phyloP scores from a whole-genome alignment of 2,888 invertebrate species.

The Sesia apiformis region DNA sequence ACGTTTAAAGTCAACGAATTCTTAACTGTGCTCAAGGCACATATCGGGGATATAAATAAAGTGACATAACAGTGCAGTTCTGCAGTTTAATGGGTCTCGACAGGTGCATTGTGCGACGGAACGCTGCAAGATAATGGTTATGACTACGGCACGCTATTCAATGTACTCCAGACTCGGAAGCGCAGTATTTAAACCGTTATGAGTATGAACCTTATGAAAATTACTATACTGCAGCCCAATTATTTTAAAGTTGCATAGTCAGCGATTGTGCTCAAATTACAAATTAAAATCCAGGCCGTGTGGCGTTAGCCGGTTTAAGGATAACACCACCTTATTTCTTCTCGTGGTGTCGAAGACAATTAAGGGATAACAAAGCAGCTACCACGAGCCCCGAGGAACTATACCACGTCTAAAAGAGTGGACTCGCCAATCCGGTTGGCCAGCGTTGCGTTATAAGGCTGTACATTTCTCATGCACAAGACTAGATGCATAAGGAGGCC shows the following conservation, averaged over 20 bases:
- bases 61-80: slow-evolving; percentile 27
- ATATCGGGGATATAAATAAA: slow-evolving; percentile 25
- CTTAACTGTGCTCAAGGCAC: not conserved
- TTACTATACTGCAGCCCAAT: not conserved
- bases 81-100: slow-evolving; percentile 33
- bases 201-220: not conserved
- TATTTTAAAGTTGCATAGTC: not conserved
- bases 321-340: too few species aligned
- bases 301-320: too few species aligned
- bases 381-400: too few species aligned
- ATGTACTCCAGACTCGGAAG: slow-evolving; percentile 7
- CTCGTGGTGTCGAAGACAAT: too few species aligned
- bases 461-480: too few species aligned
- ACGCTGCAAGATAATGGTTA: slow-evolving; percentile 28
- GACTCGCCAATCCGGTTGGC: too few species aligned
- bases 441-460: too few species aligned
- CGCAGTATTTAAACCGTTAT: not conserved
- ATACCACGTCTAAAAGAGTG: too few species aligned
- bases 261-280: not conserved
- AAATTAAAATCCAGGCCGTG: not conserved
- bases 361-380: too few species aligned
- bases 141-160: slow-evolving; percentile 19
- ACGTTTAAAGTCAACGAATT: not conserved
- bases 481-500: too few species aligned
- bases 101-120: slow-evolving; percentile 36